phyloP scores from a whole-genome alignment of 1,140 invertebrate genomes.

The Hypothenemus hampei region DNA sequence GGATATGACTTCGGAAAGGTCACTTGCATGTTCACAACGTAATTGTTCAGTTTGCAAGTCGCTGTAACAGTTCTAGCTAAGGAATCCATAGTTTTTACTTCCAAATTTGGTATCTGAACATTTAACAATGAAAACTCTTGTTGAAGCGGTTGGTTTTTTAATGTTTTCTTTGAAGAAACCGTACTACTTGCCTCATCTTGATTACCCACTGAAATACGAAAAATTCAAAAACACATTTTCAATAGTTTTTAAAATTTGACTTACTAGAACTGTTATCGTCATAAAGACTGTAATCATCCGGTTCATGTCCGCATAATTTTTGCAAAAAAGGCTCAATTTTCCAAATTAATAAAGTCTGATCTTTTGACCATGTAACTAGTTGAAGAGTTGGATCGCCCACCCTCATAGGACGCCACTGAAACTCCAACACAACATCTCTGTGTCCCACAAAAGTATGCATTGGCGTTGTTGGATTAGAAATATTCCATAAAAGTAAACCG shows the following conservation, averaged over 20 bases:
- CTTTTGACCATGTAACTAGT: constrained; percentile 92
- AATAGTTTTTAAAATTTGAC: constrained; percentile 1
- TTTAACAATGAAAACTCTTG: constrained; percentile 86
- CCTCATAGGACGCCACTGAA: constrained; percentile 79
- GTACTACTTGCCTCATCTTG: constrained; percentile 16
- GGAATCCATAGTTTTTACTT: constrained; percentile 67
- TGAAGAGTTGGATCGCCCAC: constrained; percentile 67
- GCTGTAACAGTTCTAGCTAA: constrained; percentile 69
- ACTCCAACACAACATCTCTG: constrained; percentile 89
- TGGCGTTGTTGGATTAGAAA: constrained; percentile 61
- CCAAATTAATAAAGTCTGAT: constrained; percentile 88
- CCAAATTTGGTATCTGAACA: constrained; percentile 80
- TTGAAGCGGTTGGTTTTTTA: constrained; percentile 53
- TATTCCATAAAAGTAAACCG: constrained; percentile 77
- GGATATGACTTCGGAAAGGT: constrained; percentile 77
- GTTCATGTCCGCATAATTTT: constrained; percentile 61
- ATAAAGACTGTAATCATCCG: constrained; percentile 49
- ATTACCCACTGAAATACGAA: constrained; percentile 1
- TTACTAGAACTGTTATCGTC: constrained; percentile 29
- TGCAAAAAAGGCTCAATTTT: constrained; percentile 79
- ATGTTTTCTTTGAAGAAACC: constrained; percentile 20
- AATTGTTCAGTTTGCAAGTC: constrained; percentile 65
- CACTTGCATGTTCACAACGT: constrained; percentile 71
- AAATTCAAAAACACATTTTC: not conserved
- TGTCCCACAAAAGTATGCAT: constrained; percentile 88